phyloP scores from a whole-genome alignment of 2,888 invertebrate species.

The Leptura quadrifasciata region DNA sequence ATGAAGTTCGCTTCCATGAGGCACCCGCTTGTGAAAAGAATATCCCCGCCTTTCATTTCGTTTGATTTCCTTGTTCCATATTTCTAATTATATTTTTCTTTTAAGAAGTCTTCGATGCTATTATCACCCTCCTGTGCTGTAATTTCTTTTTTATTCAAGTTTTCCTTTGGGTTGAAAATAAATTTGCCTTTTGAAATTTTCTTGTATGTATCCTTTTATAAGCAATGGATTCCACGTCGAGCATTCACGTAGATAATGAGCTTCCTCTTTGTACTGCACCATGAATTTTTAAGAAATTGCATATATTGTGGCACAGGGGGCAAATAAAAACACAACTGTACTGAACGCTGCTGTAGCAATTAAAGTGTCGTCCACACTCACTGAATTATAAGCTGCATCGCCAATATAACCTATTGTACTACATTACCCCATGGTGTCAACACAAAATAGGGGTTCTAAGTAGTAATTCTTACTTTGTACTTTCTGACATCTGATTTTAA shows the following conservation, averaged over 20 bases:
- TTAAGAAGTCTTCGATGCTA: conserved; percentile 68
- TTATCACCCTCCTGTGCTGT: conserved; percentile 68
- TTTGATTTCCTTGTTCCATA: conserved; percentile 68
- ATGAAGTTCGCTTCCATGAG: conserved; percentile 38
- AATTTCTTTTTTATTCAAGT: conserved; percentile 67
- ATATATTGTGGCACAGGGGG: conserved; percentile 73
- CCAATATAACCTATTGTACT: neutral
- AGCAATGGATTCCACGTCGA: conserved; percentile 49
- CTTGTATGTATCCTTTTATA: conserved; percentile 70
- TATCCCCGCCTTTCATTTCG: conserved; percentile 60
- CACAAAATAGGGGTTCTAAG: neutral
- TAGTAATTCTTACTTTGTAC: neutral
- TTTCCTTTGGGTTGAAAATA: conserved; percentile 62
- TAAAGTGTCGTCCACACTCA: conserved; percentile 76
- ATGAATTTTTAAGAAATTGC: conserved; percentile 69
- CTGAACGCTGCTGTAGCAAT: conserved; percentile 69
- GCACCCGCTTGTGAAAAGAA: conserved; percentile 37
- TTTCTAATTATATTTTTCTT: conserved; percentile 72
- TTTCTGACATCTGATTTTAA: neutral
- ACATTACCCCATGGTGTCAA: neutral
- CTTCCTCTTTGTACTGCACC: conserved; percentile 48
- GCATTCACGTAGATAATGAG: conserved; percentile 65
- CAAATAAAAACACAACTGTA: conserved; percentile 70
- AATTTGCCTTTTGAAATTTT: conserved; percentile 72
- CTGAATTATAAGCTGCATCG: conserved; percentile 12